phyloP scores from a whole-genome alignment of 2,113 vertebrate genomes.

The Hemiscyllium ocellatum region DNA sequence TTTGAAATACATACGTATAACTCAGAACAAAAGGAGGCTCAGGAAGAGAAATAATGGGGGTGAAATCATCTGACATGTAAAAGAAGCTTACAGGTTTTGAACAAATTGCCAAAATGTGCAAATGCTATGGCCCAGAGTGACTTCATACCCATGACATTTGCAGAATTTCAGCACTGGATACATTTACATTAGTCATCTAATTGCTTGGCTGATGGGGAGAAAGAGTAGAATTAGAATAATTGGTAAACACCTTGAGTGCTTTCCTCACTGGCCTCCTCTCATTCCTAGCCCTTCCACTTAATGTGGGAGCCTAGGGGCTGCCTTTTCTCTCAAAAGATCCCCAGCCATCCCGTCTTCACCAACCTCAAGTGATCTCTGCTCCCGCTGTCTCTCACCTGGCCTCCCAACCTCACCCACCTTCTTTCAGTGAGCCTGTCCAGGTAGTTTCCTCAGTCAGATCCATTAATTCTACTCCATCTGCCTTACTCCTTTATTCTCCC shows the following conservation, averaged over 20 bases:
- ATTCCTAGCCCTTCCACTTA: not conserved
- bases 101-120: not conserved
- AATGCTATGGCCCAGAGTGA: not conserved
- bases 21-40: too few relatives aligned
- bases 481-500: not conserved
- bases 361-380: not conserved
- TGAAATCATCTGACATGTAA: not conserved
- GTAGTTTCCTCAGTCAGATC: not conserved
- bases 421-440: not conserved
- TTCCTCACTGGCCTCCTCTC: not conserved
- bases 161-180: not conserved
- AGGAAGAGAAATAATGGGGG: not conserved
- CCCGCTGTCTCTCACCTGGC: not conserved
- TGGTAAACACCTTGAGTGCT: not conserved
- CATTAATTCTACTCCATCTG: not conserved
- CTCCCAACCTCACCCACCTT: not conserved
- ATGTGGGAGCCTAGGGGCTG: not conserved
- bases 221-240: not conserved
- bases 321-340: not conserved
- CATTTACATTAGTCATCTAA: not conserved
- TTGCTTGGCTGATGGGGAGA: not conserved
- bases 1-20: not conserved
- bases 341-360: not conserved
- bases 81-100: not conserved
- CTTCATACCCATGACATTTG: not conserved